phyloP scores from a whole-genome alignment of 2,888 invertebrate species.

The Plebejus argus region DNA sequence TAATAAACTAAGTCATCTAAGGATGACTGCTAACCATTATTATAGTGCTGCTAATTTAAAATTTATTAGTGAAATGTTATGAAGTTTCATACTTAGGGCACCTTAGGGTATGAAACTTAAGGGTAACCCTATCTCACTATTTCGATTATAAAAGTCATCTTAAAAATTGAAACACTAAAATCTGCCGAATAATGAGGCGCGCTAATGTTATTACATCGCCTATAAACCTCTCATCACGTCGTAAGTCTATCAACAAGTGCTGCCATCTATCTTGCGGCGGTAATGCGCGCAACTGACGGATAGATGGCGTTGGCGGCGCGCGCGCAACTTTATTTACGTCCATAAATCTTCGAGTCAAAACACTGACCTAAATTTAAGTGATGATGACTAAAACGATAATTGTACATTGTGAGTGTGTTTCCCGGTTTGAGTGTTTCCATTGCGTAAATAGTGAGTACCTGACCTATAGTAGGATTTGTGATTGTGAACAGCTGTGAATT shows the following conservation, averaged over 20 bases:
- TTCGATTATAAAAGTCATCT: neutral
- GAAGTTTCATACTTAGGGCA: too few species aligned
- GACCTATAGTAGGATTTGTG: neutral
- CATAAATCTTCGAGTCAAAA: slow-evolving; percentile 45
- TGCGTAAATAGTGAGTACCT: neutral
- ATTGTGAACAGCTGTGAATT: neutral
- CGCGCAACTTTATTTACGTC: slow-evolving; percentile 49
- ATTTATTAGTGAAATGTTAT: too few species aligned
- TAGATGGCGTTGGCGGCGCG: slow-evolving; percentile 67
- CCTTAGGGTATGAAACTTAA: too few species aligned
- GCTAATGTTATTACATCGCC: slow-evolving; percentile 45
- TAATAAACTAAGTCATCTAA: too few species aligned
- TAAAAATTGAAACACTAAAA: neutral
- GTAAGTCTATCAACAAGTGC: slow-evolving; percentile 68
- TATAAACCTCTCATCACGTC: slow-evolving; percentile 64
- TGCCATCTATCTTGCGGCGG: slow-evolving; percentile 71
- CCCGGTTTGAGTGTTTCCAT: neutral
- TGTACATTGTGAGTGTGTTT: slow-evolving; percentile 30
- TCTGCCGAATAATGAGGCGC: neutral
- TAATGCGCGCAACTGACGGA: slow-evolving; percentile 71
- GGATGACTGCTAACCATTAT: too few species aligned
- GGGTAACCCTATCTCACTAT: too few species aligned
- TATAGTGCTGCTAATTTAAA: too few species aligned
- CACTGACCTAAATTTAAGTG: slow-evolving; percentile 44
- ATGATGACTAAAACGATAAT: slow-evolving; percentile 40